Evolutionary conservation across 2,888 invertebrate species (phyloP), one percentile per base, ranked within the genome.

Genomic region (Vesta saturnalis): DNA sequence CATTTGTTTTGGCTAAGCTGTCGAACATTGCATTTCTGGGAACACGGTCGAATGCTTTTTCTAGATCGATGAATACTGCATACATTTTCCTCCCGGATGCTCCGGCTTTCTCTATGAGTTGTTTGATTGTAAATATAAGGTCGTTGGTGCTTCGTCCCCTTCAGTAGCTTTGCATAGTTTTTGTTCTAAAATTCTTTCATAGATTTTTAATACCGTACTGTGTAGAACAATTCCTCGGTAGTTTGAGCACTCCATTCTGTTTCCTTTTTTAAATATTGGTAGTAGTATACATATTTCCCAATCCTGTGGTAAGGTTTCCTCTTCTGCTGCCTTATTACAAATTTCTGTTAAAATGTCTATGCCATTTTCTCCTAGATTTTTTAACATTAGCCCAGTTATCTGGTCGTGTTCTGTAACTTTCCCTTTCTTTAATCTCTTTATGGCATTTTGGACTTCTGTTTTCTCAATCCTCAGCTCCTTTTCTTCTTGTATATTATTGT

Each of bases 51-150:
- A 55, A 55, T 46, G 55, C 15, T n/a, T 62, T 62, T 56, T 62
- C 63, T 1, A 63, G 12, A 12, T 63, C 63, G 0, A 63, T 14
- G 30, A 63, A 63, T 14, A 30, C 63, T 47, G 46, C 22, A 23
- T 46, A 56, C 56, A 63, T 63, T 4, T 56, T 55, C 5, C 35
- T 30, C 6, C 1, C 6, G 22, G n/a, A n/a, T n/a, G n/a, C n/a
- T n/a, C n/a, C 39, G 21, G 1, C 39, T 56, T 62, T 62, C 35
- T 55, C 21, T 55, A 63, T 56, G 14, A 56, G 30, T 22, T 55
- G 62, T 55, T 56, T 63, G 47, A 57, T 58, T 43, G 23, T 23
- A 23, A 66, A 66, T 55, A 66, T 8, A n/a, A n/a, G 2, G 8
- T 39, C n/a, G n/a, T n/a, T n/a, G n/a, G n/a, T n/a, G n/a, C n/a